Evolutionary conservation across 2,113 vertebrate genomes (phyloP), one percentile per base, ranked within the genome.

Genomic region (Phrynosoma platyrhinos): DNA sequence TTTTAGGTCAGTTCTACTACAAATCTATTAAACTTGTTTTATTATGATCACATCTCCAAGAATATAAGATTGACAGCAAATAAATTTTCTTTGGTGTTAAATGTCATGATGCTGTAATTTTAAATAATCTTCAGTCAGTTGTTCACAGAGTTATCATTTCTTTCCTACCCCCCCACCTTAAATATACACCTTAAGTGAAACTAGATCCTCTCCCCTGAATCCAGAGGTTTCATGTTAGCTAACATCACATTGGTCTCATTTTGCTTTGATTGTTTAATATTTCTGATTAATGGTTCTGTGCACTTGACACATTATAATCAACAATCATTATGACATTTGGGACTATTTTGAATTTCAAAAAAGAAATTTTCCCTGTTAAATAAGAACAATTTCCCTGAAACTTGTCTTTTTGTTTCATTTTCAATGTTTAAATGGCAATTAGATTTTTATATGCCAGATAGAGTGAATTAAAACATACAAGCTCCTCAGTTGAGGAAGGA

Each of bases 271-370:
- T n/a, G 32, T 78, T 79, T 52, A 32, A 52, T 86, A 36, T 66
- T 79, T 40, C 42, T 79, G 18, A 86, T 66, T 79, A 52, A 78
- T 86, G 27, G 36, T 47, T 25, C 10, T n/a, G 23, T 52, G 74
- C 4, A 52, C 66, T 52, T 52, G 75, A 79, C 62, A 68, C 30
- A 32, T 68, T 86, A 79, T 78, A 86, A 86, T 86, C 84, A 85
- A 79, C 75, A 68, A 30, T 86, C 30, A 30, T 79, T 30, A 52
- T 77, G 62, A 78, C 27, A 52, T 52, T 62, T 86, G 52, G 20
- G 75, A 79, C 42, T 40, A 32, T 52, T 27, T 52, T 47, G 36
- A 47, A 79, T 78, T 79, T 78, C 75, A 79, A 52, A 30, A 30
- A 68, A 40, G 52, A 42, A 23, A 78, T 78, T 78, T 32, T 36